phyloP scores from a whole-genome alignment of 2,113 vertebrate species.

The Pheucticus melanocephalus region DNA sequence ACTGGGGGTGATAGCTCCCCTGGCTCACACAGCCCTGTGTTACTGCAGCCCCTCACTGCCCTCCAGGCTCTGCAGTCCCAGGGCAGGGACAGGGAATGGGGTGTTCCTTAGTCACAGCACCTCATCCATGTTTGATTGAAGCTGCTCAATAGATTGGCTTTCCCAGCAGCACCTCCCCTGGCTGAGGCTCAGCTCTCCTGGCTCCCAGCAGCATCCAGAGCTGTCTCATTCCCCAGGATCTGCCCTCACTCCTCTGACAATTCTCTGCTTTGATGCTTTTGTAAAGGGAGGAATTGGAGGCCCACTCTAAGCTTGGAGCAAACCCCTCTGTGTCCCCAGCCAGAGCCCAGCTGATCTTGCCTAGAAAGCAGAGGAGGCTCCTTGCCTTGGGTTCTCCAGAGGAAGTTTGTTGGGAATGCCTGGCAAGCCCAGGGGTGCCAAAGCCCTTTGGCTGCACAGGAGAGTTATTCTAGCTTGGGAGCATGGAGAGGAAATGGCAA shows the following conservation, averaged over 20 bases:
- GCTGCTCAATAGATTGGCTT: neutral
- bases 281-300: neutral
- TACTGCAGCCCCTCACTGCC: neutral
- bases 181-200: neutral
- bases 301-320: neutral
- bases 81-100: rapidly evolving
- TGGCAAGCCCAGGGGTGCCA: neutral
- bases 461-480: neutral
- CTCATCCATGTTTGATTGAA: neutral
- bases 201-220: neutral
- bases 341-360: neutral
- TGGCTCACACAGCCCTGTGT: neutral
- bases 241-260: neutral
- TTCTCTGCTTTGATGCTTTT: neutral
- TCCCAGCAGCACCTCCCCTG: neutral
- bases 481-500: neutral
- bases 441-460: neutral
- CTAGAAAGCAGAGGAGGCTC: neutral
- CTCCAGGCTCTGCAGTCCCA: neutral
- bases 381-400: neutral
- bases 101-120: neutral
- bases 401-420: too few relatives aligned
- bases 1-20: neutral
- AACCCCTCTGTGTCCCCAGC: neutral
- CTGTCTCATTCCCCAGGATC: neutral